A percentile compares a stretch with the other conserved stretches of the same genome.
phyloP scores from a whole-genome alignment of 2,113 vertebrate species.

The Thoracochromis brauschi region DNA sequence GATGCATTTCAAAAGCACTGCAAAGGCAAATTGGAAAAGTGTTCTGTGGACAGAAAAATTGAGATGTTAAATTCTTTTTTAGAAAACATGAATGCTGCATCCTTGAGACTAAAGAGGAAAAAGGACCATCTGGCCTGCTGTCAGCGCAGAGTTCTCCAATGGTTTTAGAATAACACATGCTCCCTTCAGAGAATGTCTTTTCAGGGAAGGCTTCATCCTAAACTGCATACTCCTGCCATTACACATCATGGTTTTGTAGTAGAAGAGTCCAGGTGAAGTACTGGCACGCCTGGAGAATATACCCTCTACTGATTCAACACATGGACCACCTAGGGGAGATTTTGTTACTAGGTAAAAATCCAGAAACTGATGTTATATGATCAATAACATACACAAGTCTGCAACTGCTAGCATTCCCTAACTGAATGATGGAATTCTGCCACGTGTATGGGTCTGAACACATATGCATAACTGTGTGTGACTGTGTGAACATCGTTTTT shows the following conservation, averaged over 20 bases:
- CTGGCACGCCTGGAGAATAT: not conserved
- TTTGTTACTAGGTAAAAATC: not conserved
- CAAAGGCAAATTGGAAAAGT: not conserved
- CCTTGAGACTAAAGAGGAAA: not conserved
- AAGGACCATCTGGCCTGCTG: not conserved
- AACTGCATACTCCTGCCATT: rapidly evolving
- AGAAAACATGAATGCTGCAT: not conserved
- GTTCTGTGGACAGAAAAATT: not conserved
- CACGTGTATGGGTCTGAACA: not conserved
- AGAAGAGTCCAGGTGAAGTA: not conserved
- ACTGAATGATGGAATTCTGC: not conserved
- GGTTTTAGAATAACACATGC: not conserved
- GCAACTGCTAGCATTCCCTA: not conserved
- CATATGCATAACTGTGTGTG: not conserved
- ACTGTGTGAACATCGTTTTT: not conserved
- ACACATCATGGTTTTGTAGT: not conserved
- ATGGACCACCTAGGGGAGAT: not conserved
- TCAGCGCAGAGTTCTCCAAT: not conserved
- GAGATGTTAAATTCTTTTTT: not conserved
- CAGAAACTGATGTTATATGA: not conserved
- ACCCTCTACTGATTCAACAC: not conserved
- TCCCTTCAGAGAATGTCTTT: not conserved
- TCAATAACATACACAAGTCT: not conserved
- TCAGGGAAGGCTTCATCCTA: not conserved
- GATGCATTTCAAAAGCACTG: not conserved